Evolutionary conservation across 2,797 vertebrate genomes (phyloP), one percentile per base, ranked within the genome.

Genomic region (Vultur gryphus): DNA sequence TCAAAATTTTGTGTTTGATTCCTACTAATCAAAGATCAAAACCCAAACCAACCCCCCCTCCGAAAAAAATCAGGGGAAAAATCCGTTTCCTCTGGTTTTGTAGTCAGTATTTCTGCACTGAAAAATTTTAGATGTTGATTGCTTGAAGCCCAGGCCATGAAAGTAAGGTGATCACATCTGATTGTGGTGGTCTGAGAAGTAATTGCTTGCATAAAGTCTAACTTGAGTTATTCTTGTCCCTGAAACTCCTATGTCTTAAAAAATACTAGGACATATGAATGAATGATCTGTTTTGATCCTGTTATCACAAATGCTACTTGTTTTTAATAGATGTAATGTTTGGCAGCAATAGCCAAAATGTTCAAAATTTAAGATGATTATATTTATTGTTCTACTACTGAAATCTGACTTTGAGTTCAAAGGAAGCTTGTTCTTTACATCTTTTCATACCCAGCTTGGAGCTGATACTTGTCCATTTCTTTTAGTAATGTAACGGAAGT

Each of bases 11-110:
- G 31, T 49, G 26, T 80, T 83, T 65, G n/a, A 39, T 80, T 87
- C 20, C 55, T 61, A 41, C 17, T 48, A 46, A 65, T 57, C 17
- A 55, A 81, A 62, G 31, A 62, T 61, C 26, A 79, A 87, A 89
- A 26, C 4, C 15, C 0, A 1, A 52, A 52, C 4, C 3, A 66
- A 73, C 5, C 4, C 0, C 2, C 4, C 0, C 3, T 46, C 21
- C 11, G 46, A n/a, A 58, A 83, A 83, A 75, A 84, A 10, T 11
- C 17, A 33, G 12, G 4, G 7, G 11, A 2, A 57, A 69, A 44
- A 4, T n/a, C 3, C 2, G 0, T 76, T 86, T 90, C 35, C 25
- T 54, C 28, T 46, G 31, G 6, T 64, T 89, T 44, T 90, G 9
- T 51, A 55, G 24, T 73, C 44, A 91, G 12, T 35, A 48, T 85